Evolutionary conservation across 2,797 vertebrate genomes (phyloP), one percentile per base, ranked within the genome.

Genomic region (Lerista edwardsae): DNA sequence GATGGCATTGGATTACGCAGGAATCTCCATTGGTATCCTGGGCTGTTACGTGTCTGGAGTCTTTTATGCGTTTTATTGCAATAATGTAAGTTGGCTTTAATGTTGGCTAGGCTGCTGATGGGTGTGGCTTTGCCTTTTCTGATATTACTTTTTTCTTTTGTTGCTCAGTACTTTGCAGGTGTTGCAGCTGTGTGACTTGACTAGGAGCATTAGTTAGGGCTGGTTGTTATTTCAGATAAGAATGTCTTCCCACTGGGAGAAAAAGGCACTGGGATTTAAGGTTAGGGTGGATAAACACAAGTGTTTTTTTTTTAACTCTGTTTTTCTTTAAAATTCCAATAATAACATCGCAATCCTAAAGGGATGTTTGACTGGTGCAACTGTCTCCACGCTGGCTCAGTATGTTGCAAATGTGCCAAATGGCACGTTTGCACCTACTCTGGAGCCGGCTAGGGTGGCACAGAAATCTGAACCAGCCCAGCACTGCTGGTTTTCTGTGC

Each of bases 31-130:
- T 0, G 98, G 98, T 44, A 98, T 99, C 93, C 94, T 99, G 92
- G 98, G 98, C 92, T 99, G 98, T 93, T 99, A 99, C 0, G 97
- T 99, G n/a, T 98, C 98, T 0, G 98, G 98, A 73, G 97, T 99
- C 59, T 99, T 99, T 96, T 99, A 99, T 65, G 98, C 98, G 3
- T 99, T 99, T 95, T 99, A 99, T 90, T 99, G 98, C 93, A 98
- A 97, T 83, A 98, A 98, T 0, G 98, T 99, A 93, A 96, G 98
- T 97, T 57, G n/a, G 31, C 11, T 14, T 36, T 36, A 31, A 25
- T 34, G 51, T 14, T 68, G 75, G 25, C 11, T 25, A 71, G 21
- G 34, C 68, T 41, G 68, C 23, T 25, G 36, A 12, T 23, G 27
- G n/a, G 12, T 62, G 27, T 55, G 47, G 29, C 23, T 64, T 51